Conservation (phyloP, 2,888 invertebrate species). For the Chrysolina oricalcia region DNA sequence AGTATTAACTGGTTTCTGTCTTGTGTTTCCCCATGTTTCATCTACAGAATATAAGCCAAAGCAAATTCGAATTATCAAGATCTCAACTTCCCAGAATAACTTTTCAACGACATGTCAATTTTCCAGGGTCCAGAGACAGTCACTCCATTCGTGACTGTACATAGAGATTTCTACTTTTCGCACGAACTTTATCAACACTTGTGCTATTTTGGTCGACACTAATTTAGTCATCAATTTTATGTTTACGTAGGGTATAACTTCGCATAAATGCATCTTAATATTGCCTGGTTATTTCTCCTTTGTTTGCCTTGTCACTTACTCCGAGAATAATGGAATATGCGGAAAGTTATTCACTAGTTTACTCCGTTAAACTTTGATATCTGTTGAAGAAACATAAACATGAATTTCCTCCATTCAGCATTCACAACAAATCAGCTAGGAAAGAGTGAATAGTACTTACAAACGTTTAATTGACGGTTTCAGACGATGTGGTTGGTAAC, state of each 20-base stretch:
- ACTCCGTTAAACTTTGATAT: not conserved
- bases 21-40: no score
- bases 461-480: no score
- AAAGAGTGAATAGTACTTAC: no score
- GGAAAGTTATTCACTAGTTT: conserved; percentile 15
- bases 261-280: conserved; percentile 44
- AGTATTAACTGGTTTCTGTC: no score
- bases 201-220: conserved; percentile 35
- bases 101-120: not conserved
- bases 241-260: conserved; percentile 40
- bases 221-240: conserved; percentile 43
- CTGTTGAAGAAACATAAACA: not conserved
- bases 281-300: conserved; percentile 36
- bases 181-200: conserved; percentile 15
- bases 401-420: not conserved
- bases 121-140: not conserved
- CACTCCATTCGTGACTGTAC: not conserved
- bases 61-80: no score
- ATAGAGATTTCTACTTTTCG: conserved; percentile 3
- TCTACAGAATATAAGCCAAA: no score
- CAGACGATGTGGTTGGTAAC: no score
- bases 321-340: conserved; percentile 38
- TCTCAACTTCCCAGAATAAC: not conserved
- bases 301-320: conserved; percentile 41
- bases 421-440: no score